These are phyloP conservation scores for Rostratula benghalensis DNA, from an alignment of 2,113 vertebrate species.

Conservation along the genomic window DNA sequence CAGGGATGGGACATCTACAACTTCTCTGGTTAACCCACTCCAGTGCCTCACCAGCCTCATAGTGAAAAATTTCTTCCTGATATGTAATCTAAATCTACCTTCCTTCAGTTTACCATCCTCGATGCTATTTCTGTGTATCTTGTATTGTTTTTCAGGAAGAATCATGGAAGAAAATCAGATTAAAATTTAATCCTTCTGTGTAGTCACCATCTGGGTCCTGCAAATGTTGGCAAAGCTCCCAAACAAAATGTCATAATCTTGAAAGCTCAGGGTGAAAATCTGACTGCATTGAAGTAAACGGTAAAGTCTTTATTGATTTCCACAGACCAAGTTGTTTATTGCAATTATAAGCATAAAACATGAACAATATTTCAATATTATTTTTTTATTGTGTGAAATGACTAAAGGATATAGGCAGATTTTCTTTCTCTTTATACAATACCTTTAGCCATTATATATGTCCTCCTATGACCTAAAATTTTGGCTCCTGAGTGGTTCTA, in stretches of 20 bases:
- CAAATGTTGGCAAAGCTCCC: neutral
- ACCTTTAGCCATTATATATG: neutral
- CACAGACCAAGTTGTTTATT: neutral
- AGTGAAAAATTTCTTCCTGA: neutral
- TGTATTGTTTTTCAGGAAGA: neutral
- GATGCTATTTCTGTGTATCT: neutral
- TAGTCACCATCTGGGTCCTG: neutral
- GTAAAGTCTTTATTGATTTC: neutral
- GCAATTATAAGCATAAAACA: neutral
- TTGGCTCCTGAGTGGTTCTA: conserved; percentile 51
- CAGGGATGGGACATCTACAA: neutral
- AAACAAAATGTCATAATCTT: neutral
- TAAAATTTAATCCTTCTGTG: neutral
- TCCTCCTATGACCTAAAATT: conserved; percentile 60
- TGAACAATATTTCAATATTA: neutral
- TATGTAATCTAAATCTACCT: neutral
- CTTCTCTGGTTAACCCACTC: neutral
- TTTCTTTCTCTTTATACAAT: neutral
- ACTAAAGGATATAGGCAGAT: neutral
- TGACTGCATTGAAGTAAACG: neutral
- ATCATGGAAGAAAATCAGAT: neutral
- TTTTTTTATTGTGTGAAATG: neutral
- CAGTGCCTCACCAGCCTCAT: neutral
- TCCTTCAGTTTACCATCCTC: neutral
- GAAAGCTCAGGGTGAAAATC: neutral